These are phyloP conservation scores for Capra hircus DNA, from an alignment of 2,113 vertebrate genomes.

Conservation along the genomic window DNA sequence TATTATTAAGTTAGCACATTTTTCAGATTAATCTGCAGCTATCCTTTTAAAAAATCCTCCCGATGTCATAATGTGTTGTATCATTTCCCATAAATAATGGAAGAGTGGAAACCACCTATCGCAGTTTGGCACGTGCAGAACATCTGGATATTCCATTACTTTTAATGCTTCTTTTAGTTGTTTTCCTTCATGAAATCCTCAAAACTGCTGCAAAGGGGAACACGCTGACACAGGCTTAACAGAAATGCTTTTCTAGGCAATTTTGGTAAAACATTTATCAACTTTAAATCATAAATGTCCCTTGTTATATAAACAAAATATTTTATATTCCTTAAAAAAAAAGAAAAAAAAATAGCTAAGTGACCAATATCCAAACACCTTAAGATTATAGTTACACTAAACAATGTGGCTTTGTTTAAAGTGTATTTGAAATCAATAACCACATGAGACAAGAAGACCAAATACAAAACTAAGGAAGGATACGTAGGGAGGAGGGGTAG, in stretches of 20 bases:
- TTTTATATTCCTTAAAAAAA: conserved; percentile 40
- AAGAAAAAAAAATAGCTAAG: neutral
- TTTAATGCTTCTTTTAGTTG: neutral
- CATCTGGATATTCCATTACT: neutral
- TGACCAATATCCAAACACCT: conserved; percentile 49
- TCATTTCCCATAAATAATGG: neutral
- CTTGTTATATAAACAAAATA: conserved; percentile 21
- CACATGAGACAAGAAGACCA: conserved; percentile 17
- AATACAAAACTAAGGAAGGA: conserved; percentile 45
- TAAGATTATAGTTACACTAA: conserved; percentile 19
- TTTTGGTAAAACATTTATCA: conserved; percentile 57
- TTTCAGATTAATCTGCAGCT: conserved; percentile 37
- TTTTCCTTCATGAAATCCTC: conserved; percentile 12
- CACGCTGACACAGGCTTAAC: neutral
- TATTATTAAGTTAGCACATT: neutral
- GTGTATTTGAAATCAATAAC: conserved; percentile 43
- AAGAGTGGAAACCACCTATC: conserved; percentile 4
- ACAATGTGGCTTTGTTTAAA: conserved; percentile 45
- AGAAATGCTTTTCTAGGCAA: conserved; percentile 51
- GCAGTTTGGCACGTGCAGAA: conserved; percentile 44
- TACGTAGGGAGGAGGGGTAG: conserved; percentile 47
- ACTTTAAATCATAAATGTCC: conserved; percentile 43
- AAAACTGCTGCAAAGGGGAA: conserved; percentile 45
- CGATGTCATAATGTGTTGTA: neutral
- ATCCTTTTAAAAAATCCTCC: conserved; percentile 53